phyloP scores from a whole-genome alignment of 2,888 invertebrate genomes.

The Criorhina ranunculi region DNA sequence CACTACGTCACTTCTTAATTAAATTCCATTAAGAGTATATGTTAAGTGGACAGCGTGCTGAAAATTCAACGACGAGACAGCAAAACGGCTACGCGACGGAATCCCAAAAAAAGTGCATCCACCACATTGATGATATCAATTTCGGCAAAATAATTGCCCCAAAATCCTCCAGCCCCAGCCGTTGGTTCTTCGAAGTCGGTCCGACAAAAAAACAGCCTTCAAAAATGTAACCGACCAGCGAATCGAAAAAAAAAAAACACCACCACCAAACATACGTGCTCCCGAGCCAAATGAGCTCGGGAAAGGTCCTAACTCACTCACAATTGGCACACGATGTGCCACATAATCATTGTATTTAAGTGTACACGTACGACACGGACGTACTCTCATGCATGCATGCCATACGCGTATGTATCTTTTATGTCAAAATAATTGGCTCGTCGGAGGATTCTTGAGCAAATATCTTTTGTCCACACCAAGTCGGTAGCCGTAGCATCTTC shows the following conservation, averaged over 20 bases:
- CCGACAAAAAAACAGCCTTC: conserved; percentile 28
- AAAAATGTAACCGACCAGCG: conserved; percentile 1
- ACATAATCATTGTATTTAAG: conserved; percentile 74
- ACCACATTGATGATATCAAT: conserved; percentile 74
- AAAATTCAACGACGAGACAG: conserved; percentile 30
- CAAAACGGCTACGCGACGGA: conserved; percentile 53
- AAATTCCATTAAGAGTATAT: conserved; percentile 74
- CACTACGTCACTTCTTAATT: conserved; percentile 68
- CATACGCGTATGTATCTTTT: conserved; percentile 62
- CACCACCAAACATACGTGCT: conserved; percentile 45
- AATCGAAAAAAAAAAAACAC: background rate
- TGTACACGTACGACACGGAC: conserved; percentile 66
- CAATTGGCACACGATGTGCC: conserved; percentile 77
- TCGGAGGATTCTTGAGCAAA: conserved; percentile 67
- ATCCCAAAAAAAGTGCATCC: conserved; percentile 41
- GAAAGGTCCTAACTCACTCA: conserved; percentile 73
- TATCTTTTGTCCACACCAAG: conserved; percentile 54
- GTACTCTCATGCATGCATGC: conserved; percentile 57
- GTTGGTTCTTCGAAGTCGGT: conserved; percentile 41
- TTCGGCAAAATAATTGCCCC: conserved; percentile 74
- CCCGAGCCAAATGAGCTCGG: conserved; percentile 65
- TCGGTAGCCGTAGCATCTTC: conserved; percentile 60
- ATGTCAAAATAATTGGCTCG: conserved; percentile 76
- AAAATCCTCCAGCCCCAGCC: conserved; percentile 40
- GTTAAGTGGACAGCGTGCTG: conserved; percentile 53